Conservation (phyloP, 2,113 vertebrate genomes). For the Centropristis striata region DNA sequence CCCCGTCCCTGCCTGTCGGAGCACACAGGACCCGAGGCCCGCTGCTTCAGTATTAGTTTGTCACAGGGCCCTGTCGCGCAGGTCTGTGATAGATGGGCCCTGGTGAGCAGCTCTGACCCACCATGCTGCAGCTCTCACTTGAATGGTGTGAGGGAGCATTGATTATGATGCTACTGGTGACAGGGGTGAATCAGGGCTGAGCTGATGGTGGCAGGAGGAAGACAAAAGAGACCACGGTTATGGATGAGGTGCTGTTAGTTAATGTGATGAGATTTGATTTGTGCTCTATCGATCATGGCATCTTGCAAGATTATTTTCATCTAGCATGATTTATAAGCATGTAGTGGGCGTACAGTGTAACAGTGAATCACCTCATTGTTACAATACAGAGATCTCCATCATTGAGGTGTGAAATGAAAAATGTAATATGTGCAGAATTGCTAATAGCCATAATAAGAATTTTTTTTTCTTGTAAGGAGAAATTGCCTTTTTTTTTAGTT, state of each 20-base stretch:
- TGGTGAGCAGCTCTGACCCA: conserved; percentile 75
- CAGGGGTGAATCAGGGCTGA: conserved; percentile 61
- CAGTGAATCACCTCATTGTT: conserved; percentile 46
- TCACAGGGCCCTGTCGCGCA: conserved; percentile 69
- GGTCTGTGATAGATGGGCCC: conserved; percentile 79
- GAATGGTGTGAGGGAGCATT: conserved; percentile 72
- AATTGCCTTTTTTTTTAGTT: background rate
- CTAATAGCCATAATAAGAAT: conserved; percentile 29
- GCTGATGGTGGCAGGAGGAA: conserved; percentile 48
- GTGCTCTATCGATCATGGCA: conserved; percentile 71
- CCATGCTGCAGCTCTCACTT: conserved; percentile 44
- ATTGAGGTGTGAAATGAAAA: conserved; percentile 71
- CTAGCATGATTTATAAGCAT: conserved; percentile 70
- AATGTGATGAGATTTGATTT: conserved; percentile 79
- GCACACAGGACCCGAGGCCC: conserved; percentile 57
- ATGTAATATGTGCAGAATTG: conserved; percentile 31
- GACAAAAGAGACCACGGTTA: conserved; percentile 67
- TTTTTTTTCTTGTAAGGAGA: background rate
- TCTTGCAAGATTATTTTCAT: conserved; percentile 70
- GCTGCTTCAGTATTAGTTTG: conserved; percentile 71
- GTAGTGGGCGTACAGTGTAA: conserved; percentile 33
- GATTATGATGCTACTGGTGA: conserved; percentile 78
- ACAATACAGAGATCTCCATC: conserved; percentile 39
- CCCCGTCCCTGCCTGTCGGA: conserved; percentile 59
- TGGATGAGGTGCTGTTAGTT: conserved; percentile 75